phyloP scores from a whole-genome alignment of 2,888 invertebrate genomes.

The Diadromus collaris region DNA sequence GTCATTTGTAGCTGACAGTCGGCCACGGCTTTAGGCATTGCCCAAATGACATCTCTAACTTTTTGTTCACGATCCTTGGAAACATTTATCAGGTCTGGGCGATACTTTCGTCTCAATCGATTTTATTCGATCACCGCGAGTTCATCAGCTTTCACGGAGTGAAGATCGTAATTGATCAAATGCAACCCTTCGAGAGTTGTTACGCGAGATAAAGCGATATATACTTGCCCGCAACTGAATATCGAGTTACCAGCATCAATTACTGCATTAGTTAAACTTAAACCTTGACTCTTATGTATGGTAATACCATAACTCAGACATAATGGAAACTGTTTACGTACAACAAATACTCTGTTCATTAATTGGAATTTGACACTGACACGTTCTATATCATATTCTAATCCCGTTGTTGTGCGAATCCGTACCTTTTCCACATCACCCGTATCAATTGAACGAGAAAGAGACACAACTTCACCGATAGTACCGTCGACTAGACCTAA shows the following conservation, averaged over 20 bases:
- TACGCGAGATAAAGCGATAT: slow-evolving; percentile 63
- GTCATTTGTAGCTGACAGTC: slow-evolving; percentile 35
- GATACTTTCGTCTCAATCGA: slow-evolving; percentile 48
- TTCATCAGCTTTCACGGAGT: slow-evolving; percentile 44
- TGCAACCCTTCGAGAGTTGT: slow-evolving; percentile 57
- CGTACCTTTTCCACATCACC: slow-evolving; percentile 39
- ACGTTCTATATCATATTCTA: slow-evolving; percentile 42
- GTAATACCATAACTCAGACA: too few relatives aligned
- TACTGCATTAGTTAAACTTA: slow-evolving; percentile 54
- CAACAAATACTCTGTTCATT: slow-evolving; percentile 48
- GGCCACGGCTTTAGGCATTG: slow-evolving; percentile 5
- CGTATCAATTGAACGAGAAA: slow-evolving; percentile 42
- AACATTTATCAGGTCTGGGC: slow-evolving; percentile 45
- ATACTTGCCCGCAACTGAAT: slow-evolving; percentile 62
- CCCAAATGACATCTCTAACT: slow-evolving; percentile 48
- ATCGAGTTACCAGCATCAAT: slow-evolving; percentile 59
- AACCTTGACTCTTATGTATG: too few relatives aligned
- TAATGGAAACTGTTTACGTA: too few relatives aligned
- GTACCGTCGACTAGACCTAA: slow-evolving; percentile 15
- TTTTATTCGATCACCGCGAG: slow-evolving; percentile 63
- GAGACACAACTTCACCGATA: slow-evolving; percentile 35
- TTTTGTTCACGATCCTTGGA: slow-evolving; percentile 15
- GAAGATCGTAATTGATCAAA: slow-evolving; percentile 64
- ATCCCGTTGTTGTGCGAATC: slow-evolving; percentile 51
- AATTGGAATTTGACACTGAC: slow-evolving; percentile 18